A percentile compares a stretch with the other conserved stretches of the same genome.
Evolutionary conservation across 2,888 invertebrate species (phyloP).

Genomic region (Allygus modestus): DNA sequence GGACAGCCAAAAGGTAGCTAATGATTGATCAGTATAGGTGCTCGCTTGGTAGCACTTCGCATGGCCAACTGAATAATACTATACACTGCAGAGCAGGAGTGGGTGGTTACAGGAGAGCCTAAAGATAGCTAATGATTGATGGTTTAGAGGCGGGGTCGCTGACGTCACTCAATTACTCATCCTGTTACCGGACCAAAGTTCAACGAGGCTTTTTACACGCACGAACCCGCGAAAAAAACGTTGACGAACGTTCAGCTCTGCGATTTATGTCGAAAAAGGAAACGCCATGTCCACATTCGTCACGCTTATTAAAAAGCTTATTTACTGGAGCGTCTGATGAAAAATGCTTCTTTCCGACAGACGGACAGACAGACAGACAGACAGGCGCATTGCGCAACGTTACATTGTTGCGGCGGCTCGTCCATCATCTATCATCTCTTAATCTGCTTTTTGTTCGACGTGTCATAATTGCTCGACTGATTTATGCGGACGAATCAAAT

Average conservation of each 20-base stretch:
- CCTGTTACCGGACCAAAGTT: slow-evolving; percentile 54
- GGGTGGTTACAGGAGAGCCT: neutral
- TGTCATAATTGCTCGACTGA: slow-evolving; percentile 40
- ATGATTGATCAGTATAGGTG: neutral
- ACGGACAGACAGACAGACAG: slow-evolving; percentile 17
- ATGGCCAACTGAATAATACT: neutral
- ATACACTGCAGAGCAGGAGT: neutral
- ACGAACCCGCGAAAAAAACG: neutral
- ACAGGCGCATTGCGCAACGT: neutral
- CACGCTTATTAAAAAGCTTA: slow-evolving; percentile 51
- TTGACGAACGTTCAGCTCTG: slow-evolving; percentile 1
- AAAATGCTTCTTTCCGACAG: slow-evolving; percentile 44
- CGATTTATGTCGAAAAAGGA: slow-evolving; percentile 52
- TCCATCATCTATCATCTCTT: slow-evolving; percentile 40
- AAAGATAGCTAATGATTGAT: slow-evolving; percentile 57
- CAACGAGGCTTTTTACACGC: slow-evolving; percentile 40
- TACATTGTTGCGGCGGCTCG: slow-evolving; percentile 8
- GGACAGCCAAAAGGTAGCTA: neutral
- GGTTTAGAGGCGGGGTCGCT: neutral
- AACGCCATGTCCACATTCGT: slow-evolving; percentile 51
- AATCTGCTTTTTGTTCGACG: slow-evolving; percentile 50
- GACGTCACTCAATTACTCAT: slow-evolving; percentile 52
- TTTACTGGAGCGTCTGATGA: slow-evolving; percentile 44
- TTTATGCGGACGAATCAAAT: slow-evolving; percentile 41
- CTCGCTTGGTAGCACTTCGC: neutral